Conservation (phyloP, 2,113 vertebrate species). For the Egretta garzetta region DNA sequence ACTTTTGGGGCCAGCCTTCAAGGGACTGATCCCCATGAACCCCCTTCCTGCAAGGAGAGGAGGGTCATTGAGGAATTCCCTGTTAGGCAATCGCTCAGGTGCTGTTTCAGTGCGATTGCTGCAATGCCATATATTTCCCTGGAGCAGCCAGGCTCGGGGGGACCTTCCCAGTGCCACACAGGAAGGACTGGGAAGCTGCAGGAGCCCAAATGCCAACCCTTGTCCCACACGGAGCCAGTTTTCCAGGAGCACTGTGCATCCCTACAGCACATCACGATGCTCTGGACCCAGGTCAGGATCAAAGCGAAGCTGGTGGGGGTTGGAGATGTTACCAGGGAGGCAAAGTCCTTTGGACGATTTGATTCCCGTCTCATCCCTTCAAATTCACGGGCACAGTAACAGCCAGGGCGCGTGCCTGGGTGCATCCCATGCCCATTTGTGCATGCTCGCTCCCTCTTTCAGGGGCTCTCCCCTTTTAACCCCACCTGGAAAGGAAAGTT, state of each 20-base stretch:
- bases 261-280: rapidly evolving
- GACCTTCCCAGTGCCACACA: rapidly evolving
- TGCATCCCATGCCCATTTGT: neutral
- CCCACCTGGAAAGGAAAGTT: neutral
- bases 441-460: rapidly evolving
- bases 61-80: rapidly evolving
- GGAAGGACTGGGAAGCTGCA: neutral
- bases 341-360: neutral
- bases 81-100: rapidly evolving
- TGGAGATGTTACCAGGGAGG: neutral
- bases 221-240: rapidly evolving
- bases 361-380: neutral
- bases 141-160: neutral
- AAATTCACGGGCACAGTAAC: rapidly evolving
- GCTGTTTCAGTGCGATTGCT: neutral
- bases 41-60: neutral
- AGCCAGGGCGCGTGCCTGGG: rapidly evolving
- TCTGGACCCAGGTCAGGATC: neutral
- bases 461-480: neutral
- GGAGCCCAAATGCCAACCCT: neutral
- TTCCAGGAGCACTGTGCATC: neutral
- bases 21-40: neutral
- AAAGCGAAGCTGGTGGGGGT: neutral
- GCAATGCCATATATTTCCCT: rapidly evolving
- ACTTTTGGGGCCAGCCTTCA: neutral